Conservation (phyloP, 2,888 invertebrate species). For the Neoscelio sp. region DNA sequence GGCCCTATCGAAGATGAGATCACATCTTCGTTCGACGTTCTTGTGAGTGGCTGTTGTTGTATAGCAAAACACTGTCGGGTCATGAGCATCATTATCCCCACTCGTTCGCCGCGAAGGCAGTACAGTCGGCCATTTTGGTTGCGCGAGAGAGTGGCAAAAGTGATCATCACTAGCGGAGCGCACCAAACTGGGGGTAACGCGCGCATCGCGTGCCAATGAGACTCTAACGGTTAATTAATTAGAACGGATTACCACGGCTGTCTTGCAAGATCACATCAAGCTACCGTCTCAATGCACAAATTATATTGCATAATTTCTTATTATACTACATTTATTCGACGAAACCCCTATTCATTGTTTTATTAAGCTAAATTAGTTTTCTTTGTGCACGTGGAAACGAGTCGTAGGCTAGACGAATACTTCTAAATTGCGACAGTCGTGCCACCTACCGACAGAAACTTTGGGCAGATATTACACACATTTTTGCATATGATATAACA, state of each 20-base stretch:
- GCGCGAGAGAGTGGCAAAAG: slow-evolving; percentile 71
- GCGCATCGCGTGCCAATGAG: slow-evolving; percentile 79
- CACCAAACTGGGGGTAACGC: slow-evolving; percentile 70
- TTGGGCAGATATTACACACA: too few relatives aligned
- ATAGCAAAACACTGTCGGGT: slow-evolving; percentile 82
- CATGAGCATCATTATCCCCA: slow-evolving; percentile 83
- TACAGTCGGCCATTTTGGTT: slow-evolving; percentile 82
- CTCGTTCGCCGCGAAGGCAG: slow-evolving; percentile 75
- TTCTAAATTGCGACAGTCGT: too few relatives aligned
- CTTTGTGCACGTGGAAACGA: too few relatives aligned
- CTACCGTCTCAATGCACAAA: slow-evolving; percentile 62
- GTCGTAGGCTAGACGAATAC: too few relatives aligned
- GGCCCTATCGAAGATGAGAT: slow-evolving; percentile 80
- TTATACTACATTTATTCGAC: slow-evolving; percentile 36
- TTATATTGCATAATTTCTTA: slow-evolving; percentile 55
- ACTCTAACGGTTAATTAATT: slow-evolving; percentile 82
- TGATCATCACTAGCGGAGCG: slow-evolving; percentile 67
- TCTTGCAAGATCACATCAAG: slow-evolving; percentile 69
- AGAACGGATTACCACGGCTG: slow-evolving; percentile 73
- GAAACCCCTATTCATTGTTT: slow-evolving; percentile 13
- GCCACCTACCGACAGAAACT: too few relatives aligned
- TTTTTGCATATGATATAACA: too few relatives aligned
- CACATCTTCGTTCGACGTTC: slow-evolving; percentile 74
- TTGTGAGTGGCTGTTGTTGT: slow-evolving; percentile 77
- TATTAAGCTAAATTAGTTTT: too few relatives aligned